Evolutionary conservation across 2,113 vertebrate genomes (phyloP).

Genomic region (Scophthalmus maximus): DNA sequence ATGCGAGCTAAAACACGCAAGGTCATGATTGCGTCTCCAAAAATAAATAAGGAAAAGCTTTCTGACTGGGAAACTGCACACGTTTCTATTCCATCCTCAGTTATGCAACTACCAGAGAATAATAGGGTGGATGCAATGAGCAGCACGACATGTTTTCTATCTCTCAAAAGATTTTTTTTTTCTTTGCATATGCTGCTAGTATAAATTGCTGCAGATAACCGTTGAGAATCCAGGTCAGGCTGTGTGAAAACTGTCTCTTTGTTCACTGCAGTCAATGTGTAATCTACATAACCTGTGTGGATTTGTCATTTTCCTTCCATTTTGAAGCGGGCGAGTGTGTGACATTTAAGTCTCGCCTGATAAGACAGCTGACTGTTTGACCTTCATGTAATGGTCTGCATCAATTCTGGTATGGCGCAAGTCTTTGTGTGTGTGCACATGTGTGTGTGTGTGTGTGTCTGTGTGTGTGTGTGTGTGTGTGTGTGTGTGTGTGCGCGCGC

Average conservation of each 20-base stretch:
- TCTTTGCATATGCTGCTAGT: slow-evolving; percentile 1
- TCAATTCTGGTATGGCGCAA: slow-evolving; percentile 45
- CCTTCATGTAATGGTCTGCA: slow-evolving; percentile 68
- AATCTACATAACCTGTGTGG: slow-evolving; percentile 47
- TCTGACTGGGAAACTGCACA: slow-evolving; percentile 12
- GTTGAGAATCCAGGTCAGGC: slow-evolving; percentile 19
- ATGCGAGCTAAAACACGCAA: slow-evolving; percentile 29
- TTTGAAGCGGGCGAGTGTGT: slow-evolving; percentile 42
- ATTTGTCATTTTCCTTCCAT: slow-evolving; percentile 33
- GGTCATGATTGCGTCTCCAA: slow-evolving; percentile 27
- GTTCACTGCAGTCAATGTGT: slow-evolving; percentile 37
- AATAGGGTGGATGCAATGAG: slow-evolving; percentile 9
- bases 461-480: slow-evolving; percentile 31
- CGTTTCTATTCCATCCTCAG: neutral
- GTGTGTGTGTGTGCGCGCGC: slow-evolving; percentile 10
- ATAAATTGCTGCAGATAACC: slow-evolving; percentile 21
- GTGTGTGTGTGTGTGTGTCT: slow-evolving; percentile 5
- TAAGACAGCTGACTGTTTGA: slow-evolving; percentile 64
- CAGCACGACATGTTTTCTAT: neutral
- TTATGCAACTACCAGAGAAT: slow-evolving; percentile 9
- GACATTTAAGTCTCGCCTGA: slow-evolving; percentile 64
- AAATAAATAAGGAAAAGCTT: slow-evolving; percentile 28
- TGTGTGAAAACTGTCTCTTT: slow-evolving; percentile 36
- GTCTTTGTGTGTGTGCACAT: slow-evolving; percentile 25
- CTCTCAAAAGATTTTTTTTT: slow-evolving; percentile 12